Evolutionary conservation across 1,140 invertebrate genomes (phyloP), one percentile per base, ranked within the genome.

Genomic region (Calliphora vicina): DNA sequence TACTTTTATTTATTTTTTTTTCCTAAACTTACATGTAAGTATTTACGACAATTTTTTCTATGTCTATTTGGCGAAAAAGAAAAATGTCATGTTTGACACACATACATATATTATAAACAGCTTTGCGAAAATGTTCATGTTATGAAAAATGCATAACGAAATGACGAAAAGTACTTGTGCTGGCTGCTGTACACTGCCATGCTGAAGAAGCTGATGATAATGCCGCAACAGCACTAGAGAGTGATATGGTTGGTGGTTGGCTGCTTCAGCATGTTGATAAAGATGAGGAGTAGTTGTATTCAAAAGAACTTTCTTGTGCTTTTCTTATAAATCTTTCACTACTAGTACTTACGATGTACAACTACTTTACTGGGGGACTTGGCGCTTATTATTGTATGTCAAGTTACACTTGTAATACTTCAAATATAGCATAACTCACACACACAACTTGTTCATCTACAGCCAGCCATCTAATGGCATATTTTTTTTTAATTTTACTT

Each of bases 141-240:
- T 78, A 78, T 78, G 74, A 78, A 78, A 76, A 78, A 78, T 78
- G 74, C 74, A 78, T 78, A 78, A 78, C 74, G 17, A 78, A 35
- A 35, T 35, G 35, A 35, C 35, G 35, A 35, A 35, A 35, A 35
- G 35, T 35, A 35, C 35, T 35, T 35, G 35, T 35, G 35, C 35
- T 35, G 6, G 6, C 35, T 35, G n/a, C n/a, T n/a, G n/a, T n/a
- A n/a, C 35, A 78, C 35, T 20, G 20, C 15, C 72, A 76, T 35
- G 15, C n/a, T 23, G 10, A 78, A 20, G 74, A 43, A 27, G 74
- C 8, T 78, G 73, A 42, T 76, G 29, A 76, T 42, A 29, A 42
- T 42, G 29, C 1, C 20, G n/a, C n/a, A 23, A 67, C n/a, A n/a
- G 2, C 25, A 23, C 61, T 67, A 6, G 4, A 6, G 4, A 10